phyloP scores from a whole-genome alignment of 1,140 invertebrate genomes.

The Metaphire vulgaris region DNA sequence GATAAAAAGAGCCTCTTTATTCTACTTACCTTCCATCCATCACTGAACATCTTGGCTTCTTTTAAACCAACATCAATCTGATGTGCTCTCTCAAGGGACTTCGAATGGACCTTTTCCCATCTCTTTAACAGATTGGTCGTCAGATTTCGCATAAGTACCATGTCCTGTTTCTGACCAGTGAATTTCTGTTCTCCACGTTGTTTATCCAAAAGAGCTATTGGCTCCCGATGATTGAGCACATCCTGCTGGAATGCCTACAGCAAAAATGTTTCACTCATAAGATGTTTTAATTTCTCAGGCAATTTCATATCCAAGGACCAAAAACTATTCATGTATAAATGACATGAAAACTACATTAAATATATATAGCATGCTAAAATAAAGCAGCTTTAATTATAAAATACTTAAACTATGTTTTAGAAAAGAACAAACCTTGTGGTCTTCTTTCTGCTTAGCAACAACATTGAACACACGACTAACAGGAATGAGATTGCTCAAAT shows the following conservation, averaged over 20 bases:
- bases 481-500: slow-evolving; percentile 76
- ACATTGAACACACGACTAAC: slow-evolving; percentile 88
- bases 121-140: slow-evolving; percentile 54
- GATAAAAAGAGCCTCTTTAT: too few species aligned
- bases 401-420: neutral
- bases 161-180: slow-evolving; percentile 98
- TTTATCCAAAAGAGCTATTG: slow-evolving; percentile 90
- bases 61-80: slow-evolving; percentile 92
- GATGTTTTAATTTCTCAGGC: too few species aligned
- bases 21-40: slow-evolving; percentile 58
- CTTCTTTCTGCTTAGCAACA: slow-evolving; percentile 85
- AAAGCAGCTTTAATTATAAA: neutral
- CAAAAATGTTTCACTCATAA: too few species aligned
- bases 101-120: slow-evolving; percentile 10
- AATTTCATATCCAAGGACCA: too few species aligned
- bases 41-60: slow-evolving; percentile 74
- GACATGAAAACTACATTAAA: too few species aligned
- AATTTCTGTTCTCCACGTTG: slow-evolving; percentile 96
- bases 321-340: too few species aligned
- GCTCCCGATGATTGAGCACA: slow-evolving; percentile 82
- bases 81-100: slow-evolving; percentile 74
- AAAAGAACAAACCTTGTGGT: slow-evolving; percentile 66
- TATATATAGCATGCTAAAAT: too few species aligned
- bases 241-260: slow-evolving; percentile 80
- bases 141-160: slow-evolving; percentile 96